phyloP scores from a whole-genome alignment of 2,797 vertebrate species.

The Alca torda region DNA sequence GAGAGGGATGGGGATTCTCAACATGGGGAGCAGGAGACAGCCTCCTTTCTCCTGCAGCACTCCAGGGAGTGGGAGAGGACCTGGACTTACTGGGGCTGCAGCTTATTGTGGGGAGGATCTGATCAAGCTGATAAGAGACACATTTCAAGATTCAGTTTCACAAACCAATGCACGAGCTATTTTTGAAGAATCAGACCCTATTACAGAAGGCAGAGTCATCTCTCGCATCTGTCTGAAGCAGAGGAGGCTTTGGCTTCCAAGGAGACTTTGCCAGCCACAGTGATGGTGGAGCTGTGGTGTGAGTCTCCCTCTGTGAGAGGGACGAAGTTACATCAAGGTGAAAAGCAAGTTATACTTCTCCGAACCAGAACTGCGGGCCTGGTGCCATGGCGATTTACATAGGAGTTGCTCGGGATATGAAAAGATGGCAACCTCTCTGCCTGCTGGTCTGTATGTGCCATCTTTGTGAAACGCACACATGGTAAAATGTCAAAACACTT shows the following conservation, averaged over 20 bases:
- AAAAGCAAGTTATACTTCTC: background rate
- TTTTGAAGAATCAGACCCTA: background rate
- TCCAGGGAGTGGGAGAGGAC: background rate
- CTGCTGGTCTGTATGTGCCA: accelerated
- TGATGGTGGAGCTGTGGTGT: background rate
- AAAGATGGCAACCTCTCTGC: background rate
- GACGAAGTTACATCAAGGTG: background rate
- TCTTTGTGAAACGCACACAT: background rate
- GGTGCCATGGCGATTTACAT: background rate
- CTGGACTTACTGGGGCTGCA: background rate
- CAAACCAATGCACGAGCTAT: background rate
- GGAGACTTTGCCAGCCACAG: background rate
- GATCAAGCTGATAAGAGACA: background rate
- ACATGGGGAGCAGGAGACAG: accelerated
- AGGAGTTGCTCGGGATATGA: background rate
- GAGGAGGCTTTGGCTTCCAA: background rate
- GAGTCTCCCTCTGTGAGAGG: background rate
- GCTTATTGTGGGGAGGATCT: background rate
- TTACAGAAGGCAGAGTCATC: background rate
- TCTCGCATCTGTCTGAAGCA: accelerated
- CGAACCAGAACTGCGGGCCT: background rate
- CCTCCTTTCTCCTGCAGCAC: background rate
- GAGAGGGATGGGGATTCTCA: background rate
- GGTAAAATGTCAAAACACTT: background rate
- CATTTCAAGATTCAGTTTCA: background rate